Percentiles rank a stretch among this genome's conserved stretches.
Conservation (phyloP, 1,140 invertebrate genomes). For the Eriocheir sinensis region DNA sequence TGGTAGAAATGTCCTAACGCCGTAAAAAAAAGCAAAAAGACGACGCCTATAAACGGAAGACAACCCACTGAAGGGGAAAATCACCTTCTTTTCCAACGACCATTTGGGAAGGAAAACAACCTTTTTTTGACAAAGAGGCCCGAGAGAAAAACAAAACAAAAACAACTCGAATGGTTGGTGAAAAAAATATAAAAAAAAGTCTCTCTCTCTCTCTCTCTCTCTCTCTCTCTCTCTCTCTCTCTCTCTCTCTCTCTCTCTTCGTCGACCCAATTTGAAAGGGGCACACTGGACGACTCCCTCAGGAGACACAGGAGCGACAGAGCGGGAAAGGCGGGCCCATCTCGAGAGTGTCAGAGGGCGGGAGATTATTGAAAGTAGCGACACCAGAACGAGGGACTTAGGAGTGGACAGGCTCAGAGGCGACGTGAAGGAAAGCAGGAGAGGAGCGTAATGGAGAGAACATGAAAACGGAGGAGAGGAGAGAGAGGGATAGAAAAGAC, state of each 20-base stretch:
- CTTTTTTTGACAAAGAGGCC: not conserved
- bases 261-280: conserved; percentile 10
- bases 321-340: not conserved
- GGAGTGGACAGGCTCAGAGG: not conserved
- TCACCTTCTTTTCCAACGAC: not conserved
- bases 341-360: not conserved
- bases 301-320: not conserved
- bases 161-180: no score
- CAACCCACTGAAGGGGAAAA: not conserved
- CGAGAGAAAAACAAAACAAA: not conserved
- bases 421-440: not conserved
- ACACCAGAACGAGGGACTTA: not conserved
- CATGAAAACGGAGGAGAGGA: not conserved
- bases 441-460: not conserved
- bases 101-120: not conserved
- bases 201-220: conserved; percentile 22
- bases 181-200: not conserved
- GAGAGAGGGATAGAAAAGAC: not conserved
- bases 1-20: no score
- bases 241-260: not conserved
- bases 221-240: conserved; percentile 22
- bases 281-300: not conserved
- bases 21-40: no score
- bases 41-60: not conserved
- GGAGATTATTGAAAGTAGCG: not conserved